Conservation (phyloP, 2,888 invertebrate species). For the Chrysolina americana region DNA sequence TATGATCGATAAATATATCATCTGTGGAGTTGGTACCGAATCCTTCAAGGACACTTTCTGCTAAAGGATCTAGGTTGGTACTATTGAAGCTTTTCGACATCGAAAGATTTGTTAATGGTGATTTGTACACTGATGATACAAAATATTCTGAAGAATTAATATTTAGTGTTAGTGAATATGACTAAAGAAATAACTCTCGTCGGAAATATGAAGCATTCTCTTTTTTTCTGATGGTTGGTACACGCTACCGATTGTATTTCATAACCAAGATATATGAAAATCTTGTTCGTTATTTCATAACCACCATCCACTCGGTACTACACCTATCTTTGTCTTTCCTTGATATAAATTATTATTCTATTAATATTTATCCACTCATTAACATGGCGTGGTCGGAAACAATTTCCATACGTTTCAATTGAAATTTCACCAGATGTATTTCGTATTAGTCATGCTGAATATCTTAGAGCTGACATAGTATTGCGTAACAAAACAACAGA, state of each 20-base stretch:
- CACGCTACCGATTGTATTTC: neutral
- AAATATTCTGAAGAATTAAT: no score
- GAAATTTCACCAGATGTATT: constrained; percentile 31
- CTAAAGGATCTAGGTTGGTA: no score
- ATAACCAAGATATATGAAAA: neutral
- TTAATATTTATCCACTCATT: constrained; percentile 21
- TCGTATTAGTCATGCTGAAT: constrained; percentile 31
- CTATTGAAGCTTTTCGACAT: no score
- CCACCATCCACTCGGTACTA: neutral
- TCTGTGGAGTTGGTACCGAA: no score
- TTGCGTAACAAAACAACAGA: constrained; percentile 29
- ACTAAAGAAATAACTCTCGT: no score
- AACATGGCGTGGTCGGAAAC: constrained; percentile 26
- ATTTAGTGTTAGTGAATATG: no score
- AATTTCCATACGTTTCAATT: constrained; percentile 30
- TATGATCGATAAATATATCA: no score
- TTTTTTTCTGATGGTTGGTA: no score
- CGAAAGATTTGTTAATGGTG: no score
- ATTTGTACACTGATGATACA: no score
- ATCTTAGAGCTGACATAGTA: constrained; percentile 26
- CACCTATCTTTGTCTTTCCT: neutral
- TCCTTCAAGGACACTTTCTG: no score
- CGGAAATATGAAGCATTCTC: no score
- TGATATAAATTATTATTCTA: constrained; percentile 22
- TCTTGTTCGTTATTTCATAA: neutral